Evolutionary conservation across 23 tunicate genomes (phyloP), one percentile per base, ranked within the genome.

Genomic region (Trididemnum nubilum): DNA sequence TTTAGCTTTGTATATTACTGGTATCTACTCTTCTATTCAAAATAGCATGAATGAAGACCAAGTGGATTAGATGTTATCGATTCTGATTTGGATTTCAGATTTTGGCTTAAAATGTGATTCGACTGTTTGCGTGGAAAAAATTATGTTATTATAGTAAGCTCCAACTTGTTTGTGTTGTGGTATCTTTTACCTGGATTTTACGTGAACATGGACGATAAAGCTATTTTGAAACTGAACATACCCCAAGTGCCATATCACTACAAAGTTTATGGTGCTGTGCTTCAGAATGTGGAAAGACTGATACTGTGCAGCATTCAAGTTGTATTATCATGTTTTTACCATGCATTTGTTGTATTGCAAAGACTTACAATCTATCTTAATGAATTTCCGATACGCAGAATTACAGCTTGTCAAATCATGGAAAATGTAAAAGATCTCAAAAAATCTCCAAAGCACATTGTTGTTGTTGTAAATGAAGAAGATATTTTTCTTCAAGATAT

Each of bases 361-460:
- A 61, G 67, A 21, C 15, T 61, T 61, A 4, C 67, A 4, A 4
- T 22, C 5, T 25, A 12, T 61, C 27, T 12, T 12, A 21, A 21
- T 4, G 4, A 15, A 12, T 22, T 61, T 22, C 29, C 29, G n/a
- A 64, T 27, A 1, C 33, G 51, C 4, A 7, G 64, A 24, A 30
- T 34, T 35, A 23, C 26, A 23, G 24, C 52, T 9, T 19, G 30
- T 64, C 36, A 80, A 63, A 34, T 80, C 1, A 37, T 33, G 1
- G 84, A 80, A 61, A 33, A 80, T 32, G 74, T 75, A 3, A 80
- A 80, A 64, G 24, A 35, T n/a, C 27, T 80, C 27, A 21, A 29
- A 2, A 80, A 80, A 33, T 35, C 65, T 27, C 84, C 84, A 2
- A 64, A 80, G 27, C 84, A 80, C 35, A 21, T 61, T 4, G 2